phyloP scores from a whole-genome alignment of 2,113 vertebrate species.

The Neogale vison region DNA sequence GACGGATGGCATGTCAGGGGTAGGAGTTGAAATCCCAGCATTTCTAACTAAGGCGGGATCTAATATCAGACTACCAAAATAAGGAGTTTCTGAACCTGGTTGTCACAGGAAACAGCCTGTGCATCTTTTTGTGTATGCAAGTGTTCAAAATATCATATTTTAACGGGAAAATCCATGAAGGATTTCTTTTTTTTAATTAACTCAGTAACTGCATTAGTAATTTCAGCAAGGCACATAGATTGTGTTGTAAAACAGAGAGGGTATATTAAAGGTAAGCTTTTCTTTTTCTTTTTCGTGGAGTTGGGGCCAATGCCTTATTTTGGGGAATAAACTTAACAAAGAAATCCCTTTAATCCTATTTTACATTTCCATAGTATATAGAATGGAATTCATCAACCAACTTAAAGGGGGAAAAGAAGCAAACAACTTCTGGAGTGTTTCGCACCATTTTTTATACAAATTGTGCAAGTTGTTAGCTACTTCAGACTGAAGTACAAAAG shows the following conservation, averaged over 20 bases:
- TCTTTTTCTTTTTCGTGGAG: slow-evolving; percentile 67
- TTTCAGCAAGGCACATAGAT: slow-evolving; percentile 68
- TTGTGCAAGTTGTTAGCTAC: slow-evolving; percentile 72
- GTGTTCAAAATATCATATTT: slow-evolving; percentile 78
- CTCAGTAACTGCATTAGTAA: slow-evolving; percentile 76
- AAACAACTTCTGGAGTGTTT: slow-evolving; percentile 64
- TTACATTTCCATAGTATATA: slow-evolving; percentile 69
- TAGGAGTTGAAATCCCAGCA: slow-evolving; percentile 85
- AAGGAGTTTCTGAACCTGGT: slow-evolving; percentile 84
- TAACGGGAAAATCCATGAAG: slow-evolving; percentile 76
- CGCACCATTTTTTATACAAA: slow-evolving; percentile 70
- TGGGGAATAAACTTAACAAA: slow-evolving; percentile 64
- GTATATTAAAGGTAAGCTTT: slow-evolving; percentile 71
- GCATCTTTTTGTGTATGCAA: slow-evolving; percentile 75
- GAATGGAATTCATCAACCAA: slow-evolving; percentile 68
- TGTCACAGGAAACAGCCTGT: slow-evolving; percentile 82
- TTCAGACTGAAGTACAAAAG: slow-evolving; percentile 79
- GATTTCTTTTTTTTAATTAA: slow-evolving; percentile 74
- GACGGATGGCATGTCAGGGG: slow-evolving; percentile 88
- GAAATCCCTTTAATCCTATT: slow-evolving; percentile 69
- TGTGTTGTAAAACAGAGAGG: slow-evolving; percentile 57
- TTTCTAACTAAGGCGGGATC: slow-evolving; percentile 85
- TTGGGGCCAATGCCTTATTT: slow-evolving; percentile 66
- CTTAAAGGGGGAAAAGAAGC: slow-evolving; percentile 56
- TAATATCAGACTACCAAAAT: slow-evolving; percentile 84